Conservation (phyloP, 2,113 vertebrate genomes). For the Scopus umbretta region DNA sequence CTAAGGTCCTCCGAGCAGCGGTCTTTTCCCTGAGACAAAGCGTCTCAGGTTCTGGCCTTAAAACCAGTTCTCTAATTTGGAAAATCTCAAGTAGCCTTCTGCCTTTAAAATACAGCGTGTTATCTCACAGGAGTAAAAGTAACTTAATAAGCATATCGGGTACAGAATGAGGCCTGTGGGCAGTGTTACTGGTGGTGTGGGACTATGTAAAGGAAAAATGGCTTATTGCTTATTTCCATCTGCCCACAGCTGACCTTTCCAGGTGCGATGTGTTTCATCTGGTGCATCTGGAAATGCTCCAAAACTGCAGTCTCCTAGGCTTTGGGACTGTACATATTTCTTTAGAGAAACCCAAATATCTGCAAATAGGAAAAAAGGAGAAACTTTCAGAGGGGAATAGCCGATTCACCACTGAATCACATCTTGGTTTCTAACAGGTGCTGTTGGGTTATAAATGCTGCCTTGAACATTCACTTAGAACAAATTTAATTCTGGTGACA, state of each 20-base stretch:
- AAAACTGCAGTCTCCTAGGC: neutral
- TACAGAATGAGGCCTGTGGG: neutral
- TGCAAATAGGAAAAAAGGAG: neutral
- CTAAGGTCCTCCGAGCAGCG: neutral
- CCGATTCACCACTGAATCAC: neutral
- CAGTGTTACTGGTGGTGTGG: neutral
- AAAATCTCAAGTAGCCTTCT: neutral
- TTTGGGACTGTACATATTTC: neutral
- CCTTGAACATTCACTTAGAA: neutral
- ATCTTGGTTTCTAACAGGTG: neutral
- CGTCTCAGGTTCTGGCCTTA: neutral
- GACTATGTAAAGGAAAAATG: neutral
- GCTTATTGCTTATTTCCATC: conserved; percentile 5
- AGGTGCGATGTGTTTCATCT: neutral
- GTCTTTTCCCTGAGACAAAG: neutral
- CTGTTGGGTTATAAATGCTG: neutral
- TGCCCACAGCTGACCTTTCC: conserved; percentile 11
- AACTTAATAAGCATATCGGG: neutral
- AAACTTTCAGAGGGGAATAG: neutral
- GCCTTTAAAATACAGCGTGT: neutral
- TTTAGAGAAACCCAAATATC: neutral
- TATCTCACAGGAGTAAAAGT: neutral
- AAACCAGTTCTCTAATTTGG: neutral
- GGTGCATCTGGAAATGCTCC: neutral
- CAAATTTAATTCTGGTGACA: neutral